Base-by-base conservation (phyloP, 2,888 invertebrate genomes). In the Diabrotica balteata region DNA sequence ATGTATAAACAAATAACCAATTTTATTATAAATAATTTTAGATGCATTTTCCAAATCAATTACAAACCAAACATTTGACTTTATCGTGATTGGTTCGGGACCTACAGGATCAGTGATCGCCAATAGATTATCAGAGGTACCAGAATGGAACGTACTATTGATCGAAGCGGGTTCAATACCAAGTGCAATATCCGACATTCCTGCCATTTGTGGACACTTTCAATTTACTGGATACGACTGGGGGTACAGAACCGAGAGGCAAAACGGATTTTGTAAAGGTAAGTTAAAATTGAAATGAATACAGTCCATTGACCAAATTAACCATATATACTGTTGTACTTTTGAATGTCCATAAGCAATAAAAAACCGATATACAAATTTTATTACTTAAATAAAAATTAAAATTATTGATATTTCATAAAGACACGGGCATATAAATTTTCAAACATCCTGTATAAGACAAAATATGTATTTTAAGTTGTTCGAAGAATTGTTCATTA, bases 11-110 rank as follows among this genome's bases (percentile, higher is more conserved):
- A 17, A 17, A 17, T 17, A 17, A 17, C 17, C 2, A 17, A 17
- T 2, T 17, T 17, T 5, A 5, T 32, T 32, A 32, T 32, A 32
- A 32, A 32, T 32, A 32, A 32, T 32, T 9, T 54, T 6, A 42
- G 42, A 22, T 54, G 7, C 4, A 7, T 32, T 54, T 53, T 32
- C 22, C 10, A 22, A 8, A 8, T 8, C 32, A 3, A 43, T 54
- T 52, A n/a, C 52, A 42, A 60, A 53, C 43, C 66, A 50, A 11
- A 17, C 47, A 22, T 66, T 45, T 47, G 68, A 68, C n/a, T 68
- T 68, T 10, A 65, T 68, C 11, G 49, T 68, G 17, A 51, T 68
- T n/a, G 68, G 68, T 11, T 53, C 64, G 5, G 61, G 68, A n/a
- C 68, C 68, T 42, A 46, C 59, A 7, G 68, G 68, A 8, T 44